phyloP scores from a whole-genome alignment of 2,888 invertebrate species.

The Oxystoma pomonae region DNA sequence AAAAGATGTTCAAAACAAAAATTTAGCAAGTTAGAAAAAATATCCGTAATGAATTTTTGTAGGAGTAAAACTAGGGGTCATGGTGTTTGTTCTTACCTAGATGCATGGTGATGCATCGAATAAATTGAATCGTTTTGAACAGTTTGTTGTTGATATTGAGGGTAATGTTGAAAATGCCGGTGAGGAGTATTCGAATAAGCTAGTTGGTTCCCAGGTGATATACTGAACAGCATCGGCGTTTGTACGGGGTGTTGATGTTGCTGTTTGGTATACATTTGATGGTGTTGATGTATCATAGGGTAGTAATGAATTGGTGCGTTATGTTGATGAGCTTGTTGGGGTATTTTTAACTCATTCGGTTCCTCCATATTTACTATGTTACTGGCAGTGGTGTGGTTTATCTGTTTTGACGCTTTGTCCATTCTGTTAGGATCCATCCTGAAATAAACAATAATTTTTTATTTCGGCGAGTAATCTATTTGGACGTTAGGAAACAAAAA shows the following conservation, averaged over 20 bases:
- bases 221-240: slow-evolving; percentile 40
- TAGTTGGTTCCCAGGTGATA: slow-evolving; percentile 16
- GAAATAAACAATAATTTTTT: slow-evolving; percentile 30
- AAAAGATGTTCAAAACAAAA: too few relatives aligned
- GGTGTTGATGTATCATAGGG: slow-evolving; percentile 41
- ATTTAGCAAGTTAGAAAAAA: too few relatives aligned
- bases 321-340: slow-evolving; percentile 55
- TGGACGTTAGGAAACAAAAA: too few relatives aligned
- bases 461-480: too few relatives aligned
- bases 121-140: not conserved
- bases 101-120: not conserved
- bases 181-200: slow-evolving; percentile 30
- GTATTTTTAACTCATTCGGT: slow-evolving; percentile 32
- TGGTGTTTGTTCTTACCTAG: not conserved
- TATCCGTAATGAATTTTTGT: too few relatives aligned
- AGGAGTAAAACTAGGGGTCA: too few relatives aligned
- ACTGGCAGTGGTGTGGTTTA: slow-evolving; percentile 32
- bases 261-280: slow-evolving; percentile 36
- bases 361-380: slow-evolving; percentile 23
- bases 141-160: slow-evolving; percentile 22
- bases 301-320: slow-evolving; percentile 41
- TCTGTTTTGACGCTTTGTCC: slow-evolving; percentile 43
- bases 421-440: slow-evolving; percentile 46
- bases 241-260: slow-evolving; percentile 48
- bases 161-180: slow-evolving; percentile 33